Evolutionary conservation across 2,113 vertebrate genomes (phyloP).

Genomic region (Macrotis lagotis): DNA sequence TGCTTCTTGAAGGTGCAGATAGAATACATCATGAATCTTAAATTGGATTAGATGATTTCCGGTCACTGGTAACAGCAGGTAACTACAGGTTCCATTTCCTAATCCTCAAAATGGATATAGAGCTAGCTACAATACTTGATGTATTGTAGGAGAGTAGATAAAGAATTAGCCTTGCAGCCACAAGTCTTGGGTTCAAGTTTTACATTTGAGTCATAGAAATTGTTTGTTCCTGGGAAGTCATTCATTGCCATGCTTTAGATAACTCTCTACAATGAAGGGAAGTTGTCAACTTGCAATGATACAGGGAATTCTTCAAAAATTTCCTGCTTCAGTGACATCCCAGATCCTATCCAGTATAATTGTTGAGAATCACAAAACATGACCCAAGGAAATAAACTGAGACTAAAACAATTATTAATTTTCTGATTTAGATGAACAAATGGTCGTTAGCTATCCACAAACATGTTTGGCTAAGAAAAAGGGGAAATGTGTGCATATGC

Average conservation of each 20-base stretch:
- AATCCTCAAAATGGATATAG: neutral
- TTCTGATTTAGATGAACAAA: neutral
- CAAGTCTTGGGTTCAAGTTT: neutral
- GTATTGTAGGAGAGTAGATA: neutral
- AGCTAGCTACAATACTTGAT: neutral
- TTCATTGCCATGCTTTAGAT: neutral
- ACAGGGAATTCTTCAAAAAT: neutral
- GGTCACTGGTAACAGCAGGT: neutral
- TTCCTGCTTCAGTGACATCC: neutral
- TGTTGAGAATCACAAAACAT: neutral
- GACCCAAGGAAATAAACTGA: neutral
- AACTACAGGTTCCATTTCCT: neutral
- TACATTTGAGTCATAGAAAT: neutral
- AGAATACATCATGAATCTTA: neutral
- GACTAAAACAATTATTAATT: neutral
- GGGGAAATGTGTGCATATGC: neutral
- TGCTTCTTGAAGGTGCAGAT: neutral
- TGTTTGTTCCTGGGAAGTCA: neutral
- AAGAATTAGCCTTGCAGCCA: neutral
- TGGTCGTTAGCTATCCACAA: neutral
- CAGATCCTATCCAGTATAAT: neutral
- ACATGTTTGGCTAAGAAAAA: neutral
- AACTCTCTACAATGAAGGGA: neutral
- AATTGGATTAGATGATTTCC: neutral
- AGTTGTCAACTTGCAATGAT: neutral